A percentile compares a stretch with the other conserved stretches of the same genome.
Conservation (phyloP, 1,140 invertebrate species). For the Platorchestia sp. region DNA sequence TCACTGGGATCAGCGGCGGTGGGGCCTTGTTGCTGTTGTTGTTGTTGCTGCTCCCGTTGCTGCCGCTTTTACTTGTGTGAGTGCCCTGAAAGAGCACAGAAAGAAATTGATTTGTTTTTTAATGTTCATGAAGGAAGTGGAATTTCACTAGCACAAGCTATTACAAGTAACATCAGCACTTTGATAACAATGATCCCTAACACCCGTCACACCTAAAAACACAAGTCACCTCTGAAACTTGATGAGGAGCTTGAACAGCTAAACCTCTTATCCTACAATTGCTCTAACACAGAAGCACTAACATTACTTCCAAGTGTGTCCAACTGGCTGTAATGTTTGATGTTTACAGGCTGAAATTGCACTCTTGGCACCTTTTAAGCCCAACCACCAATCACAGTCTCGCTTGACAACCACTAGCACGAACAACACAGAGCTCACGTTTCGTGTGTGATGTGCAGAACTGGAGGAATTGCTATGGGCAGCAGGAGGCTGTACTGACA, state of each 20-base stretch:
- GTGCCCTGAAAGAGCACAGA: conserved; percentile 57
- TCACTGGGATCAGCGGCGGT: conserved; percentile 66
- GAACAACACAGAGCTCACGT: background rate
- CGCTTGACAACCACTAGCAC: no score
- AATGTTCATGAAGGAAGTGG: background rate
- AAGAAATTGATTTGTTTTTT: background rate
- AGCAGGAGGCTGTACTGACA: background rate
- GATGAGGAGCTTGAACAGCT: no score
- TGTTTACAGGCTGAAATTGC: no score
- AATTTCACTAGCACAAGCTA: background rate
- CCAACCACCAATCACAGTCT: no score
- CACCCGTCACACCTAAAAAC: background rate
- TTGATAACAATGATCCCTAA: background rate
- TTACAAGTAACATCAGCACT: background rate
- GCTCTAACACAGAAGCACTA: background rate
- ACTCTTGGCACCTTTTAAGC: no score
- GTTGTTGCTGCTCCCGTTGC: conserved; percentile 60
- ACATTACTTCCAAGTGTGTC: background rate
- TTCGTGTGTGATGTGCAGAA: background rate
- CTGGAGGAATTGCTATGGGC: conserved; percentile 32
- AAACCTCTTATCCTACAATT: background rate
- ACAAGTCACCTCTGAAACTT: background rate
- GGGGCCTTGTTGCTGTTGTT: conserved; percentile 61
- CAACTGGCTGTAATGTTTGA: background rate
- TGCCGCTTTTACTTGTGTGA: conserved; percentile 57